Base-by-base conservation (phyloP, 1,140 invertebrate genomes). In the Papilio dardanus region DNA sequence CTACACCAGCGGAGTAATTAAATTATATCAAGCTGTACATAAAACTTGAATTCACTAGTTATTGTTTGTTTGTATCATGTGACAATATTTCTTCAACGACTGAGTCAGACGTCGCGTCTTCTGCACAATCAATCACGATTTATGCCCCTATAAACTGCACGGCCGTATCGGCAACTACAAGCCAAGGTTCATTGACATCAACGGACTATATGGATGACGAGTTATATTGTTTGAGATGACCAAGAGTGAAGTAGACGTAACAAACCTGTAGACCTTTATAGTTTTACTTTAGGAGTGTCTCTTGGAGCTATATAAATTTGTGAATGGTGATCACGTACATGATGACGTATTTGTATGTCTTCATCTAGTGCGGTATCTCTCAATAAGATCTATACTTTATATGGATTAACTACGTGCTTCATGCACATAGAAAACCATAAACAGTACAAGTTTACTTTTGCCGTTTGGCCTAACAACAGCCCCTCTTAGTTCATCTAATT, bases 81-180 rank as follows among this genome's bases (percentile, higher is more conserved):
- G 54, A 28, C 24, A 62, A 28, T 62, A 24, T 30, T 62, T 62
- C 54, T 62, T 14, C 10, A 28, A 62, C 24, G 24, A 62, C 14
- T 12, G 21, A 62, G 24, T 14, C 54, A 62, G 3, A 21, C 46
- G 21, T 14, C 24, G 21, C 54, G 54, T 28, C 54, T 28, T 62
- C 2, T 3, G 33, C 67, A 35, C 35, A 30, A 50, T 71, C 40
- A 71, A 71, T 71, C 69, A 50, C 24, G 24, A 7, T 71, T 71
- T 31, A 71, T 50, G 42, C 69, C 37, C 28, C 69, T 50, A 71
- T 50, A 71, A 71, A 71, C n/a, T 69, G 19, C 37, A 69, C 67
- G 16, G 66, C 19, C 69, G n/a, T 50, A 69, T 69, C 67, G n/a
- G n/a, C 67, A 69, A 42, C 24, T 30, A 71, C 69, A 71, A 71